A percentile compares a stretch with the other conserved stretches of the same genome.
Conservation (phyloP, 1,140 invertebrate species). For the Zaprionus africanus region DNA sequence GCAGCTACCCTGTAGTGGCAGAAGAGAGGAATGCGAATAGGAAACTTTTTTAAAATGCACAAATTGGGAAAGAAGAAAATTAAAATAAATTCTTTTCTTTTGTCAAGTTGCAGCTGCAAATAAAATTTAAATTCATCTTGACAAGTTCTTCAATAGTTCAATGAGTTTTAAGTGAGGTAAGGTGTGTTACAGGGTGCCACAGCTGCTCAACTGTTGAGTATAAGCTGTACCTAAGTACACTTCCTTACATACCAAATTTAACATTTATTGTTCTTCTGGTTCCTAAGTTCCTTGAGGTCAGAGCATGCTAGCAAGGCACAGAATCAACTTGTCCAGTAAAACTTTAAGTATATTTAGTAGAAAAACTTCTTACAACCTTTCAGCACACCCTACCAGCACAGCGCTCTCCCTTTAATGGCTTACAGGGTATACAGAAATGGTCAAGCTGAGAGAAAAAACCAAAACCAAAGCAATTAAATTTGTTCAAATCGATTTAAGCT, state of each 20-base stretch:
- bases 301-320: background rate
- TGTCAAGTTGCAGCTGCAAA: no score
- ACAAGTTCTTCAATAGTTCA: no score
- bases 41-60: background rate
- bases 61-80: background rate
- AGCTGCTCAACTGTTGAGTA: background rate
- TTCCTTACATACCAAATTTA: background rate
- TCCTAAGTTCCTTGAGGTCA: background rate
- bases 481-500: slow-evolving; percentile 79
- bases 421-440: slow-evolving; percentile 21
- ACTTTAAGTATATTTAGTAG: no score
- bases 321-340: no score
- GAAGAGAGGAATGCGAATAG: background rate
- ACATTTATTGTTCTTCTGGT: background rate
- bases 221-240: background rate
- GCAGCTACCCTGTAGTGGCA: slow-evolving; percentile 18
- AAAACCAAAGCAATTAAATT: slow-evolving; percentile 77
- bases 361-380: background rate
- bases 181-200: background rate
- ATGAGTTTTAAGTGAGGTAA: background rate
- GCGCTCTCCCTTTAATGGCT: background rate
- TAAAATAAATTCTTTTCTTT: no score
- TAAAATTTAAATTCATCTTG: no score
- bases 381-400: background rate
- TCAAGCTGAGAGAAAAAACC: slow-evolving; percentile 9